Evolutionary conservation across 2,888 invertebrate genomes (phyloP).

Genomic region (Sphaerophoria taeniata): DNA sequence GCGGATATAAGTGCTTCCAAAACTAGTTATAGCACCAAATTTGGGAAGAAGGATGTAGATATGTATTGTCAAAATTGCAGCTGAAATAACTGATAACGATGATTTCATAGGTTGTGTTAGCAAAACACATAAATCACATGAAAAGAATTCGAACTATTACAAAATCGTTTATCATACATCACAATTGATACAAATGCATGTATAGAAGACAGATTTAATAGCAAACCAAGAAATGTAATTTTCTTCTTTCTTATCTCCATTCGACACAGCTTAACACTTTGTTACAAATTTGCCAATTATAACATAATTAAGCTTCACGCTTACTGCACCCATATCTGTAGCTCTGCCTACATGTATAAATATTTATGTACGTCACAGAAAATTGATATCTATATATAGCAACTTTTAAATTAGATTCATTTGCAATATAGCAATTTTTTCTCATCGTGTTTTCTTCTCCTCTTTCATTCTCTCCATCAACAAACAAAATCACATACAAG

Average conservation of each 20-base stretch:
- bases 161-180: no score
- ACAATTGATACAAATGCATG: no score
- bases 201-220: no score
- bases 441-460: slow-evolving; percentile 6
- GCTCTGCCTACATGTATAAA: slow-evolving; percentile 8
- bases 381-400: slow-evolving; percentile 70
- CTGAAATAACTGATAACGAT: no score
- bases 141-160: no score
- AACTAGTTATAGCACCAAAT: no score
- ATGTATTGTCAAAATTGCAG: no score
- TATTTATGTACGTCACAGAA: slow-evolving; percentile 60
- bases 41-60: no score
- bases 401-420: slow-evolving; percentile 70
- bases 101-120: no score
- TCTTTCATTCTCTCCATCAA: slow-evolving; percentile 1
- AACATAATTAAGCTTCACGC: slow-evolving; percentile 45
- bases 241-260: background rate
- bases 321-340: background rate
- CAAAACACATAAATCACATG: no score
- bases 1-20: no score
- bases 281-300: slow-evolving; percentile 48
- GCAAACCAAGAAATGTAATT: background rate
- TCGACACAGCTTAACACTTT: background rate
- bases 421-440: slow-evolving; percentile 38
- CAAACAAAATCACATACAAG: slow-evolving; percentile 10